phyloP scores from a whole-genome alignment of 2,888 invertebrate species.

The Therioaphis trifolii region DNA sequence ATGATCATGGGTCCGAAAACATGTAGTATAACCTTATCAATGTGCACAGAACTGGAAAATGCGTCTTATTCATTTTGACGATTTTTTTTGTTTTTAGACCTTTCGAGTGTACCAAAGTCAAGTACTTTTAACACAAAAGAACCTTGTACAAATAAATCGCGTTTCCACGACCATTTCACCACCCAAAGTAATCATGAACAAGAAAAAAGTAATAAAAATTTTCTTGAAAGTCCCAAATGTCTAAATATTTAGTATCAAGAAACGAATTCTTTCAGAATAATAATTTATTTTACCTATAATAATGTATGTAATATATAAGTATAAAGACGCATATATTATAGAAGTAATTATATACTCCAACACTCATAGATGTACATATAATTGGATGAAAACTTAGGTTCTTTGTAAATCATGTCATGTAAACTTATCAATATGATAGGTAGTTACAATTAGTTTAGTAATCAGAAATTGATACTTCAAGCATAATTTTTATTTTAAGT shows the following conservation, averaged over 20 bases:
- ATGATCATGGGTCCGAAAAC: slow-evolving; percentile 58
- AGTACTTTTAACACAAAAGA: slow-evolving; percentile 46
- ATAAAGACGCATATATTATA: too few species aligned
- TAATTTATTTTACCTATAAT: too few species aligned
- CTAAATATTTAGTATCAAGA: slow-evolving; percentile 7
- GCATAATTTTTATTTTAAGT: too few species aligned
- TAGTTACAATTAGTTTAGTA: too few species aligned
- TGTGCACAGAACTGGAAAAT: slow-evolving; percentile 53
- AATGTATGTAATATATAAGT: too few species aligned
- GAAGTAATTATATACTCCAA: too few species aligned
- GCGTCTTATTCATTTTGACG: slow-evolving; percentile 57
- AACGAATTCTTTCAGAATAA: background rate
- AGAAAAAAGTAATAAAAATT: slow-evolving; percentile 19
- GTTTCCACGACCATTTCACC: slow-evolving; percentile 2
- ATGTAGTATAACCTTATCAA: slow-evolving; percentile 53
- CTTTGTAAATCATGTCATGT: too few species aligned
- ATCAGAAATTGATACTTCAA: too few species aligned
- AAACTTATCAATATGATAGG: too few species aligned
- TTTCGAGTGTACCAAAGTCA: slow-evolving; percentile 20
- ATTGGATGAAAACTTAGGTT: too few species aligned
- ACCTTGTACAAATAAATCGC: slow-evolving; percentile 42
- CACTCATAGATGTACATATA: too few species aligned
- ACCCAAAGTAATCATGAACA: slow-evolving; percentile 28
- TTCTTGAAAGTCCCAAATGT: background rate
- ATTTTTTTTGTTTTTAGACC: slow-evolving; percentile 34